Percentiles rank a stretch among this genome's conserved stretches.
phyloP scores from a whole-genome alignment of 2,888 invertebrate genomes.

The Glyphotaelius pellucidus region DNA sequence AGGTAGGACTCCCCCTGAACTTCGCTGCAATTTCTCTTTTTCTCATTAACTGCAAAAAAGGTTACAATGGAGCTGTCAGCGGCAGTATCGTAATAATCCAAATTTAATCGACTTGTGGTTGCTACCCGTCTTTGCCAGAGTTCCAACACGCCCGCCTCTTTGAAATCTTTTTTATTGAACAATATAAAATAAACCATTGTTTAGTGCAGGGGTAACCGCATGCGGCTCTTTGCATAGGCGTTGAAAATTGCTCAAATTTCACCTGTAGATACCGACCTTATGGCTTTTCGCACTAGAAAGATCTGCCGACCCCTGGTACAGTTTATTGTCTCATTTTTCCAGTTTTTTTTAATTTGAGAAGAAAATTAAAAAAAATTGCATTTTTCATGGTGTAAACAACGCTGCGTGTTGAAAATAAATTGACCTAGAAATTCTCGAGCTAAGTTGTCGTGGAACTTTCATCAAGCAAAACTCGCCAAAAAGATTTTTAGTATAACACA shows the following conservation, averaged over 20 bases:
- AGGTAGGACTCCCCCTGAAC: too few species aligned
- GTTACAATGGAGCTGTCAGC: neutral
- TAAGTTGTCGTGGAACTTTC: too few species aligned
- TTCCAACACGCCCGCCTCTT: neutral
- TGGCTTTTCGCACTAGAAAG: too few species aligned
- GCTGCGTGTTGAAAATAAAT: neutral
- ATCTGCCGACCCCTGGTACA: too few species aligned
- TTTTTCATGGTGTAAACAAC: neutral
- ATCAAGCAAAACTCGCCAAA: too few species aligned
- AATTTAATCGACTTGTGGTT: neutral
- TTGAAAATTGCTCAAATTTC: too few species aligned
- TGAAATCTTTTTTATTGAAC: neutral
- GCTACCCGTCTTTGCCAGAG: neutral
- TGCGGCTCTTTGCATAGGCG: too few species aligned
- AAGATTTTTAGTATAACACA: too few species aligned
- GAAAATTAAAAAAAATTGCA: neutral
- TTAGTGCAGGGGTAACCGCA: too few species aligned
- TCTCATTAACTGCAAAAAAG: neutral
- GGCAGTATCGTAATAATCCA: neutral
- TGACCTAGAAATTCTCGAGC: neutral
- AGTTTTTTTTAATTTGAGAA: neutral
- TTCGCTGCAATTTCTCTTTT: neutral
- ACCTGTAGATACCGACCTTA: too few species aligned
- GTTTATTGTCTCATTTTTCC: neutral
- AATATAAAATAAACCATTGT: neutral